phyloP scores from a whole-genome alignment of 2,113 vertebrate species.

The Ginglymostoma cirratum region DNA sequence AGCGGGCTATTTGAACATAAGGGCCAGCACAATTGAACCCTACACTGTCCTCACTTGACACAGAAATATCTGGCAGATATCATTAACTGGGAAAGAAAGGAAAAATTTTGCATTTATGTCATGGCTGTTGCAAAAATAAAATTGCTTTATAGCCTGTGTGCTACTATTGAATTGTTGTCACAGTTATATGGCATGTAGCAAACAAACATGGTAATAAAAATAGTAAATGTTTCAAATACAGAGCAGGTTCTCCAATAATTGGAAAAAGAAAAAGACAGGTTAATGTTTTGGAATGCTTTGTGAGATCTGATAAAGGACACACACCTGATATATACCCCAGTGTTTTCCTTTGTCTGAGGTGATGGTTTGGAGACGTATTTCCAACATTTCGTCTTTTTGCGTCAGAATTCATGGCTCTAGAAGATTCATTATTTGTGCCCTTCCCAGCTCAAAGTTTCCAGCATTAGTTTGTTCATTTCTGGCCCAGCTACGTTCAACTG shows the following conservation, averaged over 20 bases:
- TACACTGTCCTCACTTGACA: background rate
- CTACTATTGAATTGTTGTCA: background rate
- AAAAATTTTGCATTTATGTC: background rate
- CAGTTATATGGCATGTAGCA: background rate
- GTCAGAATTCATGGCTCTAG: background rate
- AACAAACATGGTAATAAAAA: background rate
- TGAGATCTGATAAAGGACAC: background rate
- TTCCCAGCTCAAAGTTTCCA: background rate
- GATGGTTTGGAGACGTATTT: background rate
- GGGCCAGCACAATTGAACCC: background rate
- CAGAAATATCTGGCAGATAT: background rate
- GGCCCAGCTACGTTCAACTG: background rate
- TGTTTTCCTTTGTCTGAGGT: background rate
- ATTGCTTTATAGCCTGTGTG: background rate
- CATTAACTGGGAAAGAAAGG: background rate
- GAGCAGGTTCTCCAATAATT: background rate
- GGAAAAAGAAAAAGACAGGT: background rate
- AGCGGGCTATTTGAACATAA: background rate
- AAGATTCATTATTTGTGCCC: background rate
- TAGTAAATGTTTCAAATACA: background rate
- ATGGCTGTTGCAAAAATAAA: background rate
- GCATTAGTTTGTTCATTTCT: background rate
- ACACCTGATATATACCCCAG: background rate
- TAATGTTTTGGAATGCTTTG: background rate
- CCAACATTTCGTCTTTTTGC: background rate